Base-by-base conservation (phyloP, 2,113 vertebrate genomes). In the Budorcas taxicolor region DNA sequence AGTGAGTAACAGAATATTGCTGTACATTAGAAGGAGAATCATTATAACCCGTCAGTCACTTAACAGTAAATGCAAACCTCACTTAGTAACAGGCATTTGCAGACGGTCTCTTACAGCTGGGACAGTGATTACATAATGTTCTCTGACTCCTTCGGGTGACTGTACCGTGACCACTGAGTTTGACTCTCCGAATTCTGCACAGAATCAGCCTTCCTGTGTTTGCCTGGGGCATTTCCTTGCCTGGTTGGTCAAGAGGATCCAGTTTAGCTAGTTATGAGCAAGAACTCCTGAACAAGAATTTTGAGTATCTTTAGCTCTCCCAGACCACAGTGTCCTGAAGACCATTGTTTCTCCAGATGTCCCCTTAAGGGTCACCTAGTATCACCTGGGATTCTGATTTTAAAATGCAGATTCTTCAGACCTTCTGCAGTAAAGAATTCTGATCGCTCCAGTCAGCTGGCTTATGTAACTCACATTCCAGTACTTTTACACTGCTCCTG, bases 391-490 rank as follows among this genome's bases (percentile, higher is more conserved):
- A 57, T 95, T 93, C 81, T 92, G 53, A 47, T 95, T 91, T 95
- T 15, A 83, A 96, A 93, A 67, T 92, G 43, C 71, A 89, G 47
- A 67, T 85, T 87, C 57, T 78, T 5, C 40, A 53, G 58, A 60
- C 47, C 47, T 83, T 90, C 60, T 90, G 84, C 87, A 31, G 36
- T 57, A 74, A 12, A 57, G 58, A 94, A 94, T 97, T 94, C 71
- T 82, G 43, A 43, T 94, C 57, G 57, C 67, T 88, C 31, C n/a
- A 53, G 76, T 62, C 88, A 57, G 78, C 88, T 93, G 91, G 52
- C 89, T 98, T 98, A 94, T 87, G 82, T 98, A 97, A 97, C 78
- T 67, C 21, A 27, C 93, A 89, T 95, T 91, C 83, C 21, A 53
- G 60, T 83, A 76, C 67, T 97, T 97, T 67, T 74, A 86, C n/a